These are phyloP conservation scores for Cynopterus brachyotis DNA, from an alignment of 2,113 vertebrate genomes.

Conservation along the genomic window DNA sequence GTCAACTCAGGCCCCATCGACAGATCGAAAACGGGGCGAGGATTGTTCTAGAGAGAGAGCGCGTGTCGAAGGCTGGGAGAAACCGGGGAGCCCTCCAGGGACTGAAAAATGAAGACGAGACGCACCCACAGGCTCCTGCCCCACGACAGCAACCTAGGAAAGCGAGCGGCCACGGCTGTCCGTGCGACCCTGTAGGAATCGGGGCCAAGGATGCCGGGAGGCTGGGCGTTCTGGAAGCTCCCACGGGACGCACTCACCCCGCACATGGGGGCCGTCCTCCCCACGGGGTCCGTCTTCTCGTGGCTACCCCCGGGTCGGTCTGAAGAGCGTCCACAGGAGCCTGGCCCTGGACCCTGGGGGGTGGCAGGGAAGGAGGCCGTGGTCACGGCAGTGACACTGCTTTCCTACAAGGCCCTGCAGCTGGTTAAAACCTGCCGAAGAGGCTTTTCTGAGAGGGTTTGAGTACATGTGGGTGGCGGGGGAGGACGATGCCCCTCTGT, in stretches of 20 bases:
- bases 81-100: no score
- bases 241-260: neutral
- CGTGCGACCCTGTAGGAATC: accelerated
- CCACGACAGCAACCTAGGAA: neutral
- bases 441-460: neutral
- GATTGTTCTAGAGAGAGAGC: no score
- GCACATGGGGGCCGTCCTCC: neutral
- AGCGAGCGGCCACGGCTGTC: neutral
- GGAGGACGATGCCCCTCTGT: no score
- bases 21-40: no score
- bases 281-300: no score
- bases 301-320: neutral
- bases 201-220: neutral
- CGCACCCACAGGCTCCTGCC: neutral
- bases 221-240: neutral
- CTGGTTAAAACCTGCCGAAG: neutral
- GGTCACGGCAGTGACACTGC: accelerated
- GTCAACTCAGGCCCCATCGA: no score
- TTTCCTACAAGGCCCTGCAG: neutral
- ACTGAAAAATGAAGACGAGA: neutral
- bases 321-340: neutral
- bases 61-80: no score
- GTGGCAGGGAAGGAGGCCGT: neutral
- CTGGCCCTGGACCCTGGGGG: accelerated
- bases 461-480: neutral